Evolutionary conservation across 35 echinoderm and acorn worm genomes (phyloP), one percentile per base, ranked within the genome.

Genomic region (Patiria miniata): DNA sequence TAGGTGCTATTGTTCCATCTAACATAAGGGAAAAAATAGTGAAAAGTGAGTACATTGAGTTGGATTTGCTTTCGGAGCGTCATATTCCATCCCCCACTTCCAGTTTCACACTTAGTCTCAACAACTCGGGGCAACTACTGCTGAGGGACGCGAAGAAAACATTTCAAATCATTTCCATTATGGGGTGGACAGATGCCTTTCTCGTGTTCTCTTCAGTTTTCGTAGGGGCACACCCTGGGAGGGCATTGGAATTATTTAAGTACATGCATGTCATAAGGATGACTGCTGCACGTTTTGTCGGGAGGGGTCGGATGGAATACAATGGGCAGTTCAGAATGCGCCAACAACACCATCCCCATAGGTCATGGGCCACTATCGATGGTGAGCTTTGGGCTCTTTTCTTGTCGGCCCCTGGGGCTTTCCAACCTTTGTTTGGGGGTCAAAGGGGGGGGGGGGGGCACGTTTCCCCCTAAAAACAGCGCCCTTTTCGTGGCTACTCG

Each of bases 221-320:
- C 28, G 14, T 77, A 51, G 2, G 2, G 7, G 15, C 17, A 17
- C 83, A 85, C 33, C 83, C 83, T 3, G 8, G 5, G 57, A 34
- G 83, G 14, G 34, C 57, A 14, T 51, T 32, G 21, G 83, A 85
- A 36, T 28, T 85, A 34, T 77, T 85, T 8, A 85, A 85, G 44
- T 85, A 85, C 36, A 39, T 39, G 39, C 38, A 53, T 10, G 69
- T 68, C 34, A 28, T 61, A 21, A 14, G 83, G 16, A 19, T 29
- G 5, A 34, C 83, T 16, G 83, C 83, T 23, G 2, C 26, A 18
- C 10, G 39, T 4, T 85, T 85, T 39, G 54, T n/a, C 8, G 33
- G 83, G 7, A 32, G 3, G 16, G 83, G 83, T 16, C 69, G 83
- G 83, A 26, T 34, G 14, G 57, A 7, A 2, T 85, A 85, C 38